Percentiles rank a stretch among this genome's conserved stretches.
phyloP scores from a whole-genome alignment of 2,888 invertebrate genomes.

The Thymelicus sylvestris region DNA sequence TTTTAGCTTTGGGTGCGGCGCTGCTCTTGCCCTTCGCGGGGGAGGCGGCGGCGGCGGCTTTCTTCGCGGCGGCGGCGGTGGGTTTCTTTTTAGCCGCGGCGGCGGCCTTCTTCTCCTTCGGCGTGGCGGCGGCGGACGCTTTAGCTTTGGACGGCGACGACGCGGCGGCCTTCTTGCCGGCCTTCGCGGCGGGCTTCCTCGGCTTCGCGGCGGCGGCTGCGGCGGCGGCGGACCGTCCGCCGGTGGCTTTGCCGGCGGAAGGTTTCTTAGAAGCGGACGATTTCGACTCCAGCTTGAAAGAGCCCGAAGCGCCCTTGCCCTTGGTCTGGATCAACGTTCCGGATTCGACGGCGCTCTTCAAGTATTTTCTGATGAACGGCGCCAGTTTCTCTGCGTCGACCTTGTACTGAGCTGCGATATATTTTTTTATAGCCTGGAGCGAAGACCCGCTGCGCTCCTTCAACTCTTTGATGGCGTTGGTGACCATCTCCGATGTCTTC shows the following conservation, averaged over 20 bases:
- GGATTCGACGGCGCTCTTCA: conserved; percentile 83
- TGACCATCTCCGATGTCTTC: conserved; percentile 79
- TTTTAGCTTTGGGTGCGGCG: conserved; percentile 13
- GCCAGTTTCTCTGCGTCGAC: conserved; percentile 84
- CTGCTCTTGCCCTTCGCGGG: no score
- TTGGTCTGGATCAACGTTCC: conserved; percentile 74
- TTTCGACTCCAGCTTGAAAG: conserved; percentile 65
- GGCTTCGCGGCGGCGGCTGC: conserved; percentile 43
- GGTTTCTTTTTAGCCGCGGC: no score
- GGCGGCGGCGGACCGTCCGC: conserved; percentile 35
- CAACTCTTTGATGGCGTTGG: conserved; percentile 78
- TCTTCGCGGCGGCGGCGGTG: no score
- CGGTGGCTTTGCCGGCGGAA: conserved; percentile 40
- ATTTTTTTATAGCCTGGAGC: conserved; percentile 85
- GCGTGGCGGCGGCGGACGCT: conserved; percentile 34
- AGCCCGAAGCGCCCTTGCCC: conserved; percentile 61
- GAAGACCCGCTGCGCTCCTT: conserved; percentile 86
- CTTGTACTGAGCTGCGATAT: conserved; percentile 84
- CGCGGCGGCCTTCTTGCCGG: conserved; percentile 47
- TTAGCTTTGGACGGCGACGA: conserved; percentile 47
- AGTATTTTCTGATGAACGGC: conserved; percentile 82
- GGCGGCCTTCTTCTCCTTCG: conserved; percentile 27
- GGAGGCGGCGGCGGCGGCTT: no score
- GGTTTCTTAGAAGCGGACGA: conserved; percentile 47
- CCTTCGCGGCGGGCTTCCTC: conserved; percentile 50